Evolutionary conservation across 2,113 vertebrate species (phyloP).

Genomic region (Microcebus griseorufus): DNA sequence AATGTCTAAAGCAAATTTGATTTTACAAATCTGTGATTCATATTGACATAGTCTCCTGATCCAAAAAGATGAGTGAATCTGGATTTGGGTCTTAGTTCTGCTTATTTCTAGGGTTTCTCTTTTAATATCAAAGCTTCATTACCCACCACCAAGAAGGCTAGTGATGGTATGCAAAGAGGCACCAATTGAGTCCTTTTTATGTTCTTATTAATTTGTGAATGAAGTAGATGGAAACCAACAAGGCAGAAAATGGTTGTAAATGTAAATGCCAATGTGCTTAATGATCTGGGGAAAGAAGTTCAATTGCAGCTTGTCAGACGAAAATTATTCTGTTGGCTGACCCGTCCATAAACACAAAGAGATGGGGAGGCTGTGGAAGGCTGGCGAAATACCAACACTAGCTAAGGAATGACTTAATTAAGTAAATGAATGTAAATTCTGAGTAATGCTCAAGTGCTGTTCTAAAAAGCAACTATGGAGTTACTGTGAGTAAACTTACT

Average conservation of each 20-base stretch:
- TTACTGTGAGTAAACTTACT: not conserved
- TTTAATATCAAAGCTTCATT: not conserved
- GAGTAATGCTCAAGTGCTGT: not conserved
- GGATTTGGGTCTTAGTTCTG: not conserved
- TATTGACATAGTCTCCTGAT: not conserved
- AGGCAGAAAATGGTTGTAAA: slow-evolving; percentile 75
- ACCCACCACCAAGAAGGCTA: not conserved
- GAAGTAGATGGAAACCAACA: slow-evolving; percentile 70
- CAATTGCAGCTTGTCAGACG: slow-evolving; percentile 39
- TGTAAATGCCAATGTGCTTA: slow-evolving; percentile 66
- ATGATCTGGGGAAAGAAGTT: slow-evolving; percentile 57
- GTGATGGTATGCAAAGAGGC: not conserved
- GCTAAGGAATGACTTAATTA: not conserved
- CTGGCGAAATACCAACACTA: not conserved
- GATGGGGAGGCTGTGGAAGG: not conserved
- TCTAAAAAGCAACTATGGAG: not conserved
- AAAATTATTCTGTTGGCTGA: slow-evolving; percentile 20
- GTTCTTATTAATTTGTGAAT: slow-evolving; percentile 50
- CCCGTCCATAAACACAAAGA: slow-evolving; percentile 21
- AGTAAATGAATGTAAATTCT: not conserved
- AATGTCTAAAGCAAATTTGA: not conserved
- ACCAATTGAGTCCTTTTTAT: slow-evolving; percentile 53
- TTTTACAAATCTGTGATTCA: not conserved
- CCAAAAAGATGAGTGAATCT: not conserved
- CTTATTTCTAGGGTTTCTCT: not conserved